A percentile compares a stretch with the other conserved stretches of the same genome.
These are phyloP conservation scores for Anarsia innoxiella DNA, from an alignment of 2,888 invertebrate species.

Conservation along the genomic window DNA sequence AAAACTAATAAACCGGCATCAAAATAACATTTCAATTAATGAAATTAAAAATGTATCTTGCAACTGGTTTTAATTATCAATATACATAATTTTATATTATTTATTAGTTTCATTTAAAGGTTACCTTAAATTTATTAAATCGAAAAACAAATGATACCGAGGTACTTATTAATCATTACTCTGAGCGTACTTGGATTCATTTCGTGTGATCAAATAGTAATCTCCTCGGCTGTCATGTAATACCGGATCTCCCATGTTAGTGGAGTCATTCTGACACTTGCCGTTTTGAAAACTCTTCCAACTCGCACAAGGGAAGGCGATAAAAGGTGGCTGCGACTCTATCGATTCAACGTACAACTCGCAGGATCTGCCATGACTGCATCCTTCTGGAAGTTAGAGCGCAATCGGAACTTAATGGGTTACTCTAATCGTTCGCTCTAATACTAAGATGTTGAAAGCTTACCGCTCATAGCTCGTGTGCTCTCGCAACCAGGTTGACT, in stretches of 20 bases:
- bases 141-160: too few relatives aligned
- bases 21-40: too few relatives aligned
- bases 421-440: too few relatives aligned
- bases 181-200: constrained; percentile 70
- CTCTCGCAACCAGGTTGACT: constrained; percentile 81
- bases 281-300: constrained; percentile 63
- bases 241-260: constrained; percentile 74
- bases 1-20: too few relatives aligned
- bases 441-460: too few relatives aligned
- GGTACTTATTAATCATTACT: too few relatives aligned
- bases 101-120: too few relatives aligned
- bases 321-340: constrained; percentile 63
- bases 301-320: constrained; percentile 71
- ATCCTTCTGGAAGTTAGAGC: constrained; percentile 71
- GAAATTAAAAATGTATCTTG: too few relatives aligned
- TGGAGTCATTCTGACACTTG: constrained; percentile 43
- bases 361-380: constrained; percentile 81
- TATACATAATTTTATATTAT: too few relatives aligned
- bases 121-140: too few relatives aligned
- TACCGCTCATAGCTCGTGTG: constrained; percentile 9
- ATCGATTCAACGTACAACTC: constrained; percentile 80
- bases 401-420: too few relatives aligned
- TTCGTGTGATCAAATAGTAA: constrained; percentile 77
- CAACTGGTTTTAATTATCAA: too few relatives aligned
- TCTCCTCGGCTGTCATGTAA: constrained; percentile 54